Percentiles rank a stretch among this genome's conserved stretches.
phyloP scores from a whole-genome alignment of 1,140 invertebrate species.

The Bicyclus anynana region DNA sequence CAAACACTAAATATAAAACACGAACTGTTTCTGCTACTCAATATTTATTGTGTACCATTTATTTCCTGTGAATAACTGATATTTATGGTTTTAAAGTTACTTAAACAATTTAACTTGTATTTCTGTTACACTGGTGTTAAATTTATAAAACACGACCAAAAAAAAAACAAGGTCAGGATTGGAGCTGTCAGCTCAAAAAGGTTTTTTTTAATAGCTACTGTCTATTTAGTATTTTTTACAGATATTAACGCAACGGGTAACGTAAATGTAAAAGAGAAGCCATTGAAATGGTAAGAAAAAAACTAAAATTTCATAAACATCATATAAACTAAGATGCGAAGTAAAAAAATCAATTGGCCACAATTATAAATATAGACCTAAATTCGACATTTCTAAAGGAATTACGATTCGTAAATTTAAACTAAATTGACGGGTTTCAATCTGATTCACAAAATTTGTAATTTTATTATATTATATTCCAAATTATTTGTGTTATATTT shows the following conservation, averaged over 20 bases:
- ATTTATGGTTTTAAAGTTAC: background rate
- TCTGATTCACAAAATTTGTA: too few relatives aligned
- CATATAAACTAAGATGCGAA: too few relatives aligned
- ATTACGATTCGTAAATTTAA: too few relatives aligned
- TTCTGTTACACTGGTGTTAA: background rate
- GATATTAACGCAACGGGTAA: background rate
- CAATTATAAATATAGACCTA: too few relatives aligned
- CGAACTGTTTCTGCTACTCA: background rate
- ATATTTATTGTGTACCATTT: constrained; percentile 24
- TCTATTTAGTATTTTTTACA: background rate
- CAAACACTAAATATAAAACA: constrained; percentile 21
- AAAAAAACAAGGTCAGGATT: too few relatives aligned
- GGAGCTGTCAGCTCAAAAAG: too few relatives aligned
- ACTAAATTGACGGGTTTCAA: too few relatives aligned
- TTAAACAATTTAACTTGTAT: background rate
- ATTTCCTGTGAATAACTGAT: constrained; percentile 58
- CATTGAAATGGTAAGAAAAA: background rate
- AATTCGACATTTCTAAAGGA: too few relatives aligned
- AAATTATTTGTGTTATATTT: background rate
- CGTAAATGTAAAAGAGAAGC: background rate
- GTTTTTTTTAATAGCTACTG: too few relatives aligned
- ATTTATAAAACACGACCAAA: too few relatives aligned
- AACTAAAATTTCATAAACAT: background rate
- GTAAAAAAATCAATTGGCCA: too few relatives aligned
- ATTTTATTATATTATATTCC: background rate